phyloP scores from a whole-genome alignment of 2,888 invertebrate genomes.

The Folsomia candida region DNA sequence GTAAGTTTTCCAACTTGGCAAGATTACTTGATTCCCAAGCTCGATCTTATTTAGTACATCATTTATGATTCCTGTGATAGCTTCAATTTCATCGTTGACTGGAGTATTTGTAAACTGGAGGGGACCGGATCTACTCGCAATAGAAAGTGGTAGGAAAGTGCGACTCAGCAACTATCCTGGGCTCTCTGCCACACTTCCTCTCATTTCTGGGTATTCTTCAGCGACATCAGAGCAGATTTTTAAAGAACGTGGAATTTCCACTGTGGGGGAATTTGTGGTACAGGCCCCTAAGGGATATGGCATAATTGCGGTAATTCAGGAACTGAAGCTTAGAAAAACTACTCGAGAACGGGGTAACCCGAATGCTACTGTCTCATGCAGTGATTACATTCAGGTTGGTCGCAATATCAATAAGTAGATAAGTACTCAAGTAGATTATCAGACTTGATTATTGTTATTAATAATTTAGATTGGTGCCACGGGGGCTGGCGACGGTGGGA shows the following conservation, averaged over 20 bases:
- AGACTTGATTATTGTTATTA: conserved; percentile 8
- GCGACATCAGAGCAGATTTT: conserved; percentile 41
- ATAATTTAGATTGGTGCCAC: neutral
- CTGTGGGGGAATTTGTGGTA: conserved; percentile 39
- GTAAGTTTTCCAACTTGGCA: conserved; percentile 15
- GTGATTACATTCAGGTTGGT: conserved; percentile 40
- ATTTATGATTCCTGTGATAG: conserved; percentile 23
- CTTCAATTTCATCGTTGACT: conserved; percentile 38
- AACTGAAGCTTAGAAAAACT: conserved; percentile 34
- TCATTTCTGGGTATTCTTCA: conserved; percentile 30
- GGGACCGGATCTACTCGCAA: conserved; percentile 32
- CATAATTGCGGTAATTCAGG: conserved; percentile 40
- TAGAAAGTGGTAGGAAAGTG: conserved; percentile 36
- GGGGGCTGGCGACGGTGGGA: neutral
- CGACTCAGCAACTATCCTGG: conserved; percentile 31
- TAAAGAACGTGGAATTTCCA: conserved; percentile 41
- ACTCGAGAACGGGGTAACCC: conserved; percentile 25
- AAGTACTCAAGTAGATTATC: neutral
- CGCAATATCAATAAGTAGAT: conserved; percentile 12
- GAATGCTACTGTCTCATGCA: conserved; percentile 27
- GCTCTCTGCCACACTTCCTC: conserved; percentile 35
- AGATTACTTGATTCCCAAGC: neutral
- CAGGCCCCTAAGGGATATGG: conserved; percentile 40
- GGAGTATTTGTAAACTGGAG: conserved; percentile 43
- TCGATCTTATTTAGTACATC: too few relatives aligned